Evolutionary conservation across 37 sponge, comb jelly and placozoan species (phyloP).

Genomic region (Chondrilla cf. caribensis): DNA sequence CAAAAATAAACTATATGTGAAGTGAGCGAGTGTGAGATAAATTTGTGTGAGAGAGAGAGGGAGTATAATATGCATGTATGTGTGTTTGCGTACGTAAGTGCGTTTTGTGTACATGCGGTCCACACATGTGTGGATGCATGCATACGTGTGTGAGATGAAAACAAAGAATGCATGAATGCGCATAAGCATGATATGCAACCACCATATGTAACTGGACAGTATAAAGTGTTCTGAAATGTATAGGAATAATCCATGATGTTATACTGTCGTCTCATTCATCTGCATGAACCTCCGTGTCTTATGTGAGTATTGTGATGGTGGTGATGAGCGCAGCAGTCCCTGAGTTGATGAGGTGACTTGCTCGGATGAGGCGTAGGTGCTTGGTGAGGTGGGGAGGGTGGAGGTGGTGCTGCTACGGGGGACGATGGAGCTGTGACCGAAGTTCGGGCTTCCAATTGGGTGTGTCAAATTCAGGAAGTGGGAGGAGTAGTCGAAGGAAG

Average conservation of each 20-base stretch:
- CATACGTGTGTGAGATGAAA: not conserved
- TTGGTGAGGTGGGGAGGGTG: not conserved
- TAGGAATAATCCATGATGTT: not conserved
- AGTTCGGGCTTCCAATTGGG: not conserved
- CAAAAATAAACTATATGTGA: too few species aligned
- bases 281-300: not conserved
- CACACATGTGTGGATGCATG: not conserved
- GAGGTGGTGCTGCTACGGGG: not conserved
- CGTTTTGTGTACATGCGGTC: too few species aligned
- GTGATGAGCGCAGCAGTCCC: not conserved
- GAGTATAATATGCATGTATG: too few species aligned
- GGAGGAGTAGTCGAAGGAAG: not conserved
- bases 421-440: not conserved
- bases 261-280: not conserved
- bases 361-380: slow-evolving; percentile 3
- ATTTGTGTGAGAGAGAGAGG: too few species aligned
- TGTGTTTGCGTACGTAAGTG: too few species aligned
- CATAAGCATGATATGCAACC: not conserved
- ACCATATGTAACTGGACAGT: too few species aligned
- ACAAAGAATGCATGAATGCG: not conserved
- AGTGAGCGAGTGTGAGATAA: too few species aligned
- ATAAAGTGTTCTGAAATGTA: too few species aligned
- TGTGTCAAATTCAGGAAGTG: not conserved
- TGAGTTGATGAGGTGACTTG: not conserved
- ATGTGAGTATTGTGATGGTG: not conserved